Conservation (phyloP, 2,888 invertebrate species). For the Palloptera scutellata region DNA sequence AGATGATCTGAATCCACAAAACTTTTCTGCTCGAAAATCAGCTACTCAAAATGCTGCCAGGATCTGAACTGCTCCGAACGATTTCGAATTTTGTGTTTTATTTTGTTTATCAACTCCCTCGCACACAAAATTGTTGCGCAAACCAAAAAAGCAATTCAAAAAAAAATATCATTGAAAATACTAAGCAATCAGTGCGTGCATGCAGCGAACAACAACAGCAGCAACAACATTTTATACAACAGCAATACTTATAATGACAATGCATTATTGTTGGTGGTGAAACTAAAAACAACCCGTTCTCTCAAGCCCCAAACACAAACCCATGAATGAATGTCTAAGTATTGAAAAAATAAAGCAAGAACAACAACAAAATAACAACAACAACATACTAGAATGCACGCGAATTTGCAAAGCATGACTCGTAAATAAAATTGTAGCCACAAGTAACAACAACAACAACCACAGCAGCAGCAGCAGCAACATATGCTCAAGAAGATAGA, state of each 20-base stretch:
- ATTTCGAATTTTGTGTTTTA: no score
- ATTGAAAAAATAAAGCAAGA: not conserved
- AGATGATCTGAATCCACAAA: no score
- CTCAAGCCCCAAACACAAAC: not conserved
- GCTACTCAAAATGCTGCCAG: no score
- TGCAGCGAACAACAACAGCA: slow-evolving; percentile 40
- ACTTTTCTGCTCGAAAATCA: no score
- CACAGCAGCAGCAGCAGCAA: not conserved
- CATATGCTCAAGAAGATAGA: not conserved
- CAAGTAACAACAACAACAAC: slow-evolving; percentile 16
- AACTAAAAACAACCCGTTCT: not conserved
- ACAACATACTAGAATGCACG: not conserved
- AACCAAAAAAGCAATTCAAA: no score
- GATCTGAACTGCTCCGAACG: no score
- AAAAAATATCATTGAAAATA: no score
- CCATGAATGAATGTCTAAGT: not conserved
- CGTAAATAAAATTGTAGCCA: slow-evolving; percentile 58
- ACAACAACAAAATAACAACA: not conserved
- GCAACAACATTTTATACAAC: slow-evolving; percentile 3
- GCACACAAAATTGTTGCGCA: no score
- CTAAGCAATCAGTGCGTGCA: slow-evolving; percentile 44
- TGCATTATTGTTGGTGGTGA: slow-evolving; percentile 6
- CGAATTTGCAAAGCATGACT: slow-evolving; percentile 38
- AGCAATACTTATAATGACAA: slow-evolving; percentile 7
- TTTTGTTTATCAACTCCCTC: no score